These are phyloP conservation scores for Deladenus siricidicola DNA, from an alignment of 2,888 invertebrate genomes.

Conservation along the genomic window DNA sequence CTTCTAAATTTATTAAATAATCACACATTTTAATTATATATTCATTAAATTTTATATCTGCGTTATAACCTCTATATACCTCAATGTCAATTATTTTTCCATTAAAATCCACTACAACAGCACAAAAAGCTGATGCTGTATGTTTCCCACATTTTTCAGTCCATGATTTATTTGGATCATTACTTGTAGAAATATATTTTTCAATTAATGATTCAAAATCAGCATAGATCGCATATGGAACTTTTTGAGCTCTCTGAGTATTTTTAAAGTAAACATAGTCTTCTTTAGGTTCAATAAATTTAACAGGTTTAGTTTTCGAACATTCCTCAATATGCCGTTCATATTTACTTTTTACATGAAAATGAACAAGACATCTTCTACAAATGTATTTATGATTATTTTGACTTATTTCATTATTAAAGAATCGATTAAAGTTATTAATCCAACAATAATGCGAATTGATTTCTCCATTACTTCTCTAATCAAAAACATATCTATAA, in stretches of 20 bases:
- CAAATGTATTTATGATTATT: constrained; percentile 16
- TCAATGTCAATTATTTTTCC: too few species aligned
- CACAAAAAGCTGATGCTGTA: constrained; percentile 24
- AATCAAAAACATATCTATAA: constrained; percentile 26
- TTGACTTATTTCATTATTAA: constrained; percentile 14
- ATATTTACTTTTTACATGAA: constrained; percentile 23
- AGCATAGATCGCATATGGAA: constrained; percentile 27
- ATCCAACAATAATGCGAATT: constrained; percentile 28
- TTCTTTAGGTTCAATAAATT: constrained; percentile 17
- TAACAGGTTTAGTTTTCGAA: constrained; percentile 24
- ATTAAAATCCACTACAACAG: too few species aligned
- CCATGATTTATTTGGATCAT: constrained; percentile 21
- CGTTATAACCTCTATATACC: too few species aligned
- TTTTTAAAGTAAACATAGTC: constrained; percentile 24
- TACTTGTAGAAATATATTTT: too few species aligned
- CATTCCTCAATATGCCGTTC: constrained; percentile 27
- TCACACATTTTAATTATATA: too few species aligned
- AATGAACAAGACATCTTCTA: constrained; percentile 22
- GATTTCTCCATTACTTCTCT: too few species aligned
- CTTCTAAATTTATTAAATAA: too few species aligned
- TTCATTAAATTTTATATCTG: too few species aligned
- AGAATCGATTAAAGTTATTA: constrained; percentile 24
- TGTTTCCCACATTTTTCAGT: constrained; percentile 26
- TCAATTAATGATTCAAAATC: constrained; percentile 29
- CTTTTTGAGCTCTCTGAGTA: constrained; percentile 27